Percentiles rank a stretch among this genome's conserved stretches.
Conservation (phyloP, 2,113 vertebrate species). For the Nannospalax galili region DNA sequence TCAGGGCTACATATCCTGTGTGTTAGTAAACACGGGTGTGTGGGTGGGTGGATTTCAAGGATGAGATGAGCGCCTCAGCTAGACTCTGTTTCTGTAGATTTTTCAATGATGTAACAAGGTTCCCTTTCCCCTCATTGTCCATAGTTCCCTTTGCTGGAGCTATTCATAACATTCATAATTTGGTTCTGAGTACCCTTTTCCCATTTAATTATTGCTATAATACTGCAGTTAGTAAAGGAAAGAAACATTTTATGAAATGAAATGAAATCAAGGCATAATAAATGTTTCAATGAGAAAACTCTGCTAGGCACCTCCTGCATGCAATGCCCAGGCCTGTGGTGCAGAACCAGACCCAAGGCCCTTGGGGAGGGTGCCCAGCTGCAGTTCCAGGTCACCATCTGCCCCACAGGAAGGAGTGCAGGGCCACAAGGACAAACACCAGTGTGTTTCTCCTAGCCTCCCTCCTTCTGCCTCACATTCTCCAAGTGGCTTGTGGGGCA, state of each 20-base stretch:
- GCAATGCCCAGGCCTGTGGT: neutral
- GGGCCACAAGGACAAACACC: neutral
- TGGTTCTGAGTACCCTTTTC: slow-evolving; percentile 39
- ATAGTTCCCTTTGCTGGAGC: slow-evolving; percentile 4
- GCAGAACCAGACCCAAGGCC: neutral
- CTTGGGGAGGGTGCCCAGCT: neutral
- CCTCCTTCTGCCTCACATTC: neutral
- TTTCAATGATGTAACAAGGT: too few species aligned
- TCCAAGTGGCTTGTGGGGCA: rapidly evolving
- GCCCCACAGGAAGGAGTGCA: neutral
- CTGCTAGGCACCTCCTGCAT: neutral
- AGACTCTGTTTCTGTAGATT: neutral
- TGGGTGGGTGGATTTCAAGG: neutral
- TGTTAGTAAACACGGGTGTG: neutral
- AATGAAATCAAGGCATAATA: slow-evolving; percentile 66
- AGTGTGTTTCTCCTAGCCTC: neutral
- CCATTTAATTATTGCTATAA: slow-evolving; percentile 69
- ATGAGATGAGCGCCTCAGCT: neutral
- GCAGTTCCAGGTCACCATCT: neutral
- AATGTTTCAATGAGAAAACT: neutral
- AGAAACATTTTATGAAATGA: slow-evolving; percentile 66
- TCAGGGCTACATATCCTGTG: neutral
- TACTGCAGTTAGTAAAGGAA: slow-evolving; percentile 65
- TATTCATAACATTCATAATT: slow-evolving; percentile 64
- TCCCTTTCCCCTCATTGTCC: neutral